phyloP scores from a whole-genome alignment of 2,888 invertebrate species.

The Alitta virens region DNA sequence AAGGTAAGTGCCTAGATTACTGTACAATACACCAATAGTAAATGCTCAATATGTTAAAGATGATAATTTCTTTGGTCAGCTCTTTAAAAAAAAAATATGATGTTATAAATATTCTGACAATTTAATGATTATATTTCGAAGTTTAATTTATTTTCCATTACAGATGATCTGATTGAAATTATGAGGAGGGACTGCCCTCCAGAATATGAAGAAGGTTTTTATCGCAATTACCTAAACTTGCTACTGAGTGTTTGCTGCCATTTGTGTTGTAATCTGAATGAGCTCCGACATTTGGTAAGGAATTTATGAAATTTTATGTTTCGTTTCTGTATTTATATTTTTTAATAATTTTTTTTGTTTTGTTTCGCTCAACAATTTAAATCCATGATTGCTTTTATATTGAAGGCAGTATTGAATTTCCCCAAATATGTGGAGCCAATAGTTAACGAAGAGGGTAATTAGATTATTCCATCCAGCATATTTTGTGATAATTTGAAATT shows the following conservation, averaged over 20 bases:
- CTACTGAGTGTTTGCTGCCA: conserved; percentile 81
- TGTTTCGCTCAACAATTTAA: too few relatives aligned
- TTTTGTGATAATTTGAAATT: neutral
- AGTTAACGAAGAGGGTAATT: conserved; percentile 62
- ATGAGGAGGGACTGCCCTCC: conserved; percentile 48
- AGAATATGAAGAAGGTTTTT: conserved; percentile 61
- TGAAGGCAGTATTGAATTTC: conserved; percentile 61
- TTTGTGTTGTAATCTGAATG: conserved; percentile 80
- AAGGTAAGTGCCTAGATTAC: conserved; percentile 62
- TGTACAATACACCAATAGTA: too few relatives aligned
- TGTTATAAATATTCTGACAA: neutral
- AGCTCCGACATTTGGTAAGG: conserved; percentile 79
- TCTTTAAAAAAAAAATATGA: too few relatives aligned
- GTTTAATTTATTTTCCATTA: too few relatives aligned
- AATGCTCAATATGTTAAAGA: too few relatives aligned
- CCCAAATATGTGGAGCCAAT: conserved; percentile 78
- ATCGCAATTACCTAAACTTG: conserved; percentile 75
- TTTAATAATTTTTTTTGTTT: too few relatives aligned
- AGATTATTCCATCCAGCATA: neutral
- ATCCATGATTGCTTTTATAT: conserved; percentile 6
- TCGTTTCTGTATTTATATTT: too few relatives aligned
- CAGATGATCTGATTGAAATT: conserved; percentile 63
- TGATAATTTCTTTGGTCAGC: too few relatives aligned
- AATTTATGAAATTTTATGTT: too few relatives aligned
- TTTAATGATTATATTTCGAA: neutral